phyloP scores from a whole-genome alignment of 1,140 invertebrate genomes.

The Hycleus phaleratus region DNA sequence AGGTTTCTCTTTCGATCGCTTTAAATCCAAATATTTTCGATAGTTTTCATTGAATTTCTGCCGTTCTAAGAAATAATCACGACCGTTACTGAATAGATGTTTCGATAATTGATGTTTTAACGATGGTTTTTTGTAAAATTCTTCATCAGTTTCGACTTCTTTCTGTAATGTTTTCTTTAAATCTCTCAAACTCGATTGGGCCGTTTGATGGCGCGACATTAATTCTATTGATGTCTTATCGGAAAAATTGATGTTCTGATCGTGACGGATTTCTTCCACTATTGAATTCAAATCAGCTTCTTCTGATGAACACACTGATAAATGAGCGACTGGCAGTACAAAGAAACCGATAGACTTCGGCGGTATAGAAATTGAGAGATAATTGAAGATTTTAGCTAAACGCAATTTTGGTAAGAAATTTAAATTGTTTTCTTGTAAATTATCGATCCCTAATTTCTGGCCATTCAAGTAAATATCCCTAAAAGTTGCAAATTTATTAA shows the following conservation, averaged over 20 bases:
- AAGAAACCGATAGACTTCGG: slow-evolving; percentile 33
- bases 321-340: slow-evolving; percentile 31
- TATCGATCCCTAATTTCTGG: slow-evolving; percentile 22
- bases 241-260: slow-evolving; percentile 24
- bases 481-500: slow-evolving; percentile 7
- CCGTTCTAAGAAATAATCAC: too few species aligned
- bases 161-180: slow-evolving; percentile 14
- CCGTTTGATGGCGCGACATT: too few species aligned
- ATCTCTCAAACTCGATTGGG: slow-evolving; percentile 3
- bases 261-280: slow-evolving; percentile 30
- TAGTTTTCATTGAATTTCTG: neutral
- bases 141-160: slow-evolving; percentile 22
- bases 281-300: slow-evolving; percentile 28
- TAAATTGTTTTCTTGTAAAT: slow-evolving; percentile 17
- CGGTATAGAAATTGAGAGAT: slow-evolving; percentile 26
- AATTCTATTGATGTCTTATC: neutral
- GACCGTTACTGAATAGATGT: neutral
- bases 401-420: slow-evolving; percentile 31
- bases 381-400: slow-evolving; percentile 24
- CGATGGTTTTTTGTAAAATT: slow-evolving; percentile 11
- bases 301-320: slow-evolving; percentile 28
- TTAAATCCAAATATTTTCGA: neutral
- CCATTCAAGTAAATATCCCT: slow-evolving; percentile 33
- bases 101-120: neutral
- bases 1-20: neutral